Evolutionary conservation across 92 coral and sea anemone genomes (phyloP), one percentile per base, ranked within the genome.

Genomic region (Bergia sp.): DNA sequence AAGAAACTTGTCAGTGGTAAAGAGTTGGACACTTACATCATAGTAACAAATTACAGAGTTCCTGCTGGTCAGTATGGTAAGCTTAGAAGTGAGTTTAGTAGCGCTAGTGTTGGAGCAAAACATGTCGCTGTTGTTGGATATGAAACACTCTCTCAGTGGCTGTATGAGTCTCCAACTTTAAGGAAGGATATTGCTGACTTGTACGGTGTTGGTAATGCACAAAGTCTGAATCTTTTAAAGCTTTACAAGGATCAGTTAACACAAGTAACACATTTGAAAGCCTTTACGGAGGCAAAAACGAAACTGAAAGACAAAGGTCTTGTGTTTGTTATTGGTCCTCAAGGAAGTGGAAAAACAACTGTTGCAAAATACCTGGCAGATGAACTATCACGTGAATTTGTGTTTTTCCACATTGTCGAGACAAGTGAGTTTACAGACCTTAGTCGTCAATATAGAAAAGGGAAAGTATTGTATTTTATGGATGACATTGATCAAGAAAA

Each of bases 11-110:
- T 75, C 79, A 2, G 12, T 15, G 23, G 23, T 29, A 41, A 41
- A 41, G 45, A 75, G 79, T 41, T 75, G 41, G 79, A 75, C 29
- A 41, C 41, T 13, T 13, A 11, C 29, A 29, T 29, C 29, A 29
- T 29, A 29, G 29, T 29, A 29, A 29, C 29, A 29, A 29, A 29
- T 29, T 75, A 75, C 79, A 2, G 79, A 13, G 5, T 75, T 13
- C 79, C 79, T 37, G 79, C 79, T 41, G 79, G 45, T 37, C 79
- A 75, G 79, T 41, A 75, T 75, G 79, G 15, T 41, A 16, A 75
- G 29, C 41, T 75, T 41, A 37, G 11, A 16, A 10, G 23, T 15
- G 15, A 37, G 42, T 75, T 75, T 41, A 41, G 45, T 13, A 41
- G 23, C 13, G 29, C 29, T 29, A 29, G 29, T 29, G 42, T 37